phyloP scores from a whole-genome alignment of 1,140 invertebrate species.

The Bombus difficillimus region DNA sequence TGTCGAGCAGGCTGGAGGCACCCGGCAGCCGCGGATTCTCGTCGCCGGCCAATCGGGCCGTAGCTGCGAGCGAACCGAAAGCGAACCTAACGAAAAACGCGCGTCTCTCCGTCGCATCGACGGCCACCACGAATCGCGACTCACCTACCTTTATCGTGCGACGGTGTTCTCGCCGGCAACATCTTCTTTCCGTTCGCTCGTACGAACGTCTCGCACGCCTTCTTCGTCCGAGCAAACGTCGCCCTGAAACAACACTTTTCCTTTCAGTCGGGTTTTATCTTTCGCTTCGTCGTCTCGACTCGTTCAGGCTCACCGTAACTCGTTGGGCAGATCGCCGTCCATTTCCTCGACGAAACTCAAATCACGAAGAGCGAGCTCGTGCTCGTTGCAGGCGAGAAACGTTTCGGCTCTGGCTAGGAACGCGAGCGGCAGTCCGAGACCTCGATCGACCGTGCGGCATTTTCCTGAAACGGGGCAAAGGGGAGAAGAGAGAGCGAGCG shows the following conservation, averaged over 20 bases:
- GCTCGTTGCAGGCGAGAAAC: conserved; percentile 82
- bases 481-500: conserved; percentile 31
- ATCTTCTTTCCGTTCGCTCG: conserved; percentile 18
- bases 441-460: conserved; percentile 83
- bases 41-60: conserved; percentile 9
- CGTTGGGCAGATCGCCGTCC: conserved; percentile 64
- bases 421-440: conserved; percentile 85
- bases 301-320: conserved; percentile 25
- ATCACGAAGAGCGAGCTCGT: conserved; percentile 84
- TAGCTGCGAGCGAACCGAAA: not conserved
- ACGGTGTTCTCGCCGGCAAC: not conserved
- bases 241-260: not conserved
- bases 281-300: no score
- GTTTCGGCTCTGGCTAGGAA: conserved; percentile 84
- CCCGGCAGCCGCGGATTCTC: conserved; percentile 39
- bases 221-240: conserved; percentile 14
- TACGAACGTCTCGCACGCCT: conserved; percentile 38
- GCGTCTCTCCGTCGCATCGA: not conserved
- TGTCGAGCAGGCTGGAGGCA: conserved; percentile 72
- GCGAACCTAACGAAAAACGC: no score
- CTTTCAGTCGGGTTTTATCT: no score
- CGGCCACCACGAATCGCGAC: not conserved
- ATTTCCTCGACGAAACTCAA: conserved; percentile 85
- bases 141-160: not conserved
- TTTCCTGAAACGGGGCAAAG: conserved; percentile 72